phyloP scores from a whole-genome alignment of 2,888 invertebrate genomes.

The Hydroisotoma schaefferi region DNA sequence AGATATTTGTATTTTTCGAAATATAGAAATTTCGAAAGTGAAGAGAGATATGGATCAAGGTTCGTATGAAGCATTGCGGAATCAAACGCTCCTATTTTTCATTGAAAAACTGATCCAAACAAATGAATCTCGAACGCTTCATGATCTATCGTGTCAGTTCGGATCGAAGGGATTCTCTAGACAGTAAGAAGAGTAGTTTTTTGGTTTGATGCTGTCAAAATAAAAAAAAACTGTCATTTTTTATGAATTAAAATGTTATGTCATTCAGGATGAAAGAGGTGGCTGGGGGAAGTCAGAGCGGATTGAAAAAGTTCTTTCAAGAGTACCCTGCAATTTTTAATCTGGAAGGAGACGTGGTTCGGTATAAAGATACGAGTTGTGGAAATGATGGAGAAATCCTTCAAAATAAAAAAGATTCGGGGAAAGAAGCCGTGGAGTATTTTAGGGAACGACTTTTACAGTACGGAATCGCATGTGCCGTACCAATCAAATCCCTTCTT shows the following conservation, averaged over 20 bases:
- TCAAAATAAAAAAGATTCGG: conserved; percentile 55
- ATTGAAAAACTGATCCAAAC: conserved; percentile 26
- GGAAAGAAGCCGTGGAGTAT: conserved; percentile 95
- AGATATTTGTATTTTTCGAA: no score
- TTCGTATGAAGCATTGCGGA: conserved; percentile 89
- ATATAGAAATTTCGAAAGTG: no score
- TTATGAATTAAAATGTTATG: not conserved
- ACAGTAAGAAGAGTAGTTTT: conserved; percentile 62
- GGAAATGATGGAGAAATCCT: not conserved
- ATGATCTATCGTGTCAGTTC: conserved; percentile 98
- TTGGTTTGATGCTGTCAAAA: no score
- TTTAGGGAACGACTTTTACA: conserved; percentile 92
- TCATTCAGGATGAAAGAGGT: conserved; percentile 49
- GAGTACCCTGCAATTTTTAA: conserved; percentile 95
- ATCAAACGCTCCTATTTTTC: conserved; percentile 87
- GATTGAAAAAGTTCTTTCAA: conserved; percentile 91
- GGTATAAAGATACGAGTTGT: conserved; percentile 49
- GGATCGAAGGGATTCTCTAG: conserved; percentile 98
- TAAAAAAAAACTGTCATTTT: not conserved
- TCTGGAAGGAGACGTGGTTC: conserved; percentile 74
- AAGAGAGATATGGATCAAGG: conserved; percentile 88
- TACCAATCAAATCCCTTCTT: conserved; percentile 72
- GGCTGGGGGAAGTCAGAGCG: conserved; percentile 85
- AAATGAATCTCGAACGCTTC: conserved; percentile 68
- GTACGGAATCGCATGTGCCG: conserved; percentile 92